Evolutionary conservation across 2,888 invertebrate species (phyloP), one percentile per base, ranked within the genome.

Genomic region (Acanthoscelides obtectus): DNA sequence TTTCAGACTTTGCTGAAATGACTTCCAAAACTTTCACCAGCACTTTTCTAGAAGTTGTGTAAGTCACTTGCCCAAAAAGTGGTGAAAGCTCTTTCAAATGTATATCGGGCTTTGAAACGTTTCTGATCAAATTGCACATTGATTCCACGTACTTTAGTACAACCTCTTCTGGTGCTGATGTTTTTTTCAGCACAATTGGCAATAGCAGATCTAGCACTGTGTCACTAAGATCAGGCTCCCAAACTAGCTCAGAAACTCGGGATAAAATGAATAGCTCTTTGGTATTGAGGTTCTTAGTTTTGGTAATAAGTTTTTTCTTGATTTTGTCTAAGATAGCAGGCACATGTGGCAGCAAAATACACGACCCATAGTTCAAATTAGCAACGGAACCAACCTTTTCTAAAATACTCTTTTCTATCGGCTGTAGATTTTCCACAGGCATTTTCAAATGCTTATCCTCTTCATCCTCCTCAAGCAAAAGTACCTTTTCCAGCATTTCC

Each of bases 181-280:
- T 86, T 86, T 90, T 92, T 77, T 89, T 91, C 0, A 91, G 87
- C 21, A 93, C 86, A 75, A 94, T 89, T 0, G 95, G 94, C 68
- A 95, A 80, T 4, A 94, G 83, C 3, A 95, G 84, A 72, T 88
- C 88, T n/a, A 95, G 82, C 45, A 95, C 85, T 45, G 89, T 89
- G 75, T 92, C 91, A 78, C 93, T 93, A 1, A 90, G 88, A 69
- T 90, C 88, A 0, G 90, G 86, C 71, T 92, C 90, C 8, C 89
- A 88, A 0, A 93, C 92, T 73, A 94, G 87, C 81, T 93, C 92
- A 0, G 95, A 94, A 12, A 94, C 88, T 77, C 93, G 87, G 0
- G 93, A 93, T 0, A 96, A 85, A 74, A 96, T 92, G 21, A 91
- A 86, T 12, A 95, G 85, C 81, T 95, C 94, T 63, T 90, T 88